Evolutionary conservation across 2,113 vertebrate genomes (phyloP), one percentile per base, ranked within the genome.

Genomic region (Malurus cyaneus): DNA sequence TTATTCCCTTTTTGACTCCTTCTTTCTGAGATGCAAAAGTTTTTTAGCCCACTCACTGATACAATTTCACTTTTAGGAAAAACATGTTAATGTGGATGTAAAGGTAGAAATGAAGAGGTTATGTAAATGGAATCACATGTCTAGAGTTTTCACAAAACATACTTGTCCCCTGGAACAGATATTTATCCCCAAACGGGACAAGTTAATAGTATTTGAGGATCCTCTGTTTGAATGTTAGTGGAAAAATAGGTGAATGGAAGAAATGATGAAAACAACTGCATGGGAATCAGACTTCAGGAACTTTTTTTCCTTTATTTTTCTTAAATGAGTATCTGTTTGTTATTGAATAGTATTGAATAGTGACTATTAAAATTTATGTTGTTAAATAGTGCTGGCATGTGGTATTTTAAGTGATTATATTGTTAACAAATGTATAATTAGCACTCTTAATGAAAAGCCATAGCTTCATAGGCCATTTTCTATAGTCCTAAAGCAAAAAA

Each of bases 351-450:
- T 66, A 80, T 25, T 66, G 52, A 82, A 54, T 62, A 71, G 20
- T 29, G 60, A 31, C 36, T 53, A 62, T 46, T 56, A 32, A 54
- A 46, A 59, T 70, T 79, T 59, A 62, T 82, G 92, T 94, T 91
- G 50, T 23, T 70, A 78, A 86, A 65, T 29, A 81, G 42, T 29
- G 15, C 19, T 60, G 42, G 39, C 34, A 32, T 50, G 8, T 52
- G 67, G 47, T 78, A 78, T 91, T 84, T 50, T 39, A 89, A 77
- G 87, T 84, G 65, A 92, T 71, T 71, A 26, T 18, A 36, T 79
- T 86, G 59, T 91, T 94, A 97, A 96, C 42, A 88, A 88, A 82
- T 7, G 0, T 80, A 34, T 70, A 93, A 97, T 97, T 96, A 95
- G 34, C 53, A 44, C 65, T 91, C 70, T 77, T 90, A 96, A 89